A percentile compares a stretch with the other conserved stretches of the same genome.
phyloP scores from a whole-genome alignment of 2,888 invertebrate species.

The Hipparchia sbordonii region DNA sequence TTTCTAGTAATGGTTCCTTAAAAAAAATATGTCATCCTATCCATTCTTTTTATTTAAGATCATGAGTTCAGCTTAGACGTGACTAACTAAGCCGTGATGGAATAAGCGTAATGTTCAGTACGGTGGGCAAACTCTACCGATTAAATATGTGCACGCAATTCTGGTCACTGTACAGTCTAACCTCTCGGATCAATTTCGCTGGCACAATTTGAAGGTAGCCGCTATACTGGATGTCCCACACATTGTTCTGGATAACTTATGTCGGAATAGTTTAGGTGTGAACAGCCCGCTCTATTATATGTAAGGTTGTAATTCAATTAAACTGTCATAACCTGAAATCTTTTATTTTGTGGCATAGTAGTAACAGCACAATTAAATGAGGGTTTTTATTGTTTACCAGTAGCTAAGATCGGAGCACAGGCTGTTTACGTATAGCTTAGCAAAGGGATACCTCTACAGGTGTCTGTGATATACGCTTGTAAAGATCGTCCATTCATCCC shows the following conservation, averaged over 20 bases:
- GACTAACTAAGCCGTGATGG: constrained; percentile 1
- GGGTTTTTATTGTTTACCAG: neutral
- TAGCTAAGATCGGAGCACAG: constrained; percentile 43
- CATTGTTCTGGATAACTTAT: constrained; percentile 83
- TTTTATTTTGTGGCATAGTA: neutral
- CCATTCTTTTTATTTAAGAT: neutral
- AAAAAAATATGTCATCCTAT: too few species aligned
- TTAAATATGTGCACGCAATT: constrained; percentile 38
- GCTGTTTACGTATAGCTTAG: constrained; percentile 62
- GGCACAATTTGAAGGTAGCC: constrained; percentile 34
- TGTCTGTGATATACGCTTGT: constrained; percentile 80
- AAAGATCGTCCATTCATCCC: constrained; percentile 72
- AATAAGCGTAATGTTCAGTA: constrained; percentile 21
- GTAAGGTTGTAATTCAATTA: neutral
- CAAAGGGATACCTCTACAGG: constrained; percentile 60
- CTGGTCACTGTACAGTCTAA: constrained; percentile 35
- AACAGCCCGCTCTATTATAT: constrained; percentile 47
- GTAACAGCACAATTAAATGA: constrained; percentile 4
- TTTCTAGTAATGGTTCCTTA: too few species aligned
- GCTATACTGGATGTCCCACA: constrained; percentile 39
- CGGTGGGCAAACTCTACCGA: constrained; percentile 18
- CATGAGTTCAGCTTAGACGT: constrained; percentile 23
- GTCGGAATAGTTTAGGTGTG: constrained; percentile 67
- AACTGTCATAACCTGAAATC: neutral
- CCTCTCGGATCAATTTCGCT: constrained; percentile 32